Base-by-base conservation (phyloP, 2,888 invertebrate genomes). In the Mechanitis messenoides region DNA sequence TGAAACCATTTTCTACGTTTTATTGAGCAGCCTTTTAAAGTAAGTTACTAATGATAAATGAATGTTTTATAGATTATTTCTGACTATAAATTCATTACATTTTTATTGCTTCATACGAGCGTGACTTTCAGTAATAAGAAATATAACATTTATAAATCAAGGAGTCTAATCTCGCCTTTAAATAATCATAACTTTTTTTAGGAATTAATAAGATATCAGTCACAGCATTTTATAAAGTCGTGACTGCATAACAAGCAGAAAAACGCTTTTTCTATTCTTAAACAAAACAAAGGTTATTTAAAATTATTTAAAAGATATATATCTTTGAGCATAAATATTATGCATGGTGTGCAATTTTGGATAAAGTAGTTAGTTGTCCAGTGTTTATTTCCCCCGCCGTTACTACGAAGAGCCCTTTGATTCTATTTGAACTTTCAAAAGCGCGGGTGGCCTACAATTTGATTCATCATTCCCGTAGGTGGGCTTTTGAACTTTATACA, bases 401-500 rank as follows among this genome's bases (percentile, higher is more conserved):
- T 20, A 35, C 54, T 64, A 33, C 62, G 63, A 60, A 35, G 28
- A 33, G 31, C 54, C 42, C 58, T 45, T 62, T 57, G 57, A 55
- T 45, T 58, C 46, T 33, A 46, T 58, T 45, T 59, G 55, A 69
- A 68, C 57, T 55, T 81, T 80, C 71, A 68, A 72, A 75, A 73
- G 69, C 72, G 69, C 79, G 88, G 86, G 87, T 88, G 88, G 87
- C 75, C 86, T 65, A 73, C 77, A 77, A 81, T 84, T 83, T 84
- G 79, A 83, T 81, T 81, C 80, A 83, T 84, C 83, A 79, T 77
- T 68, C 68, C 68, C 69, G 83, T 87, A 87, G 87, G 87, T 88
- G 87, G 87, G 81, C 87, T 73, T 67, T 73, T 78, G 77, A 79
- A 78, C 76, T 81, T 77, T 73, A 73, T 73, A 79, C 75, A 75